A percentile compares a stretch with the other conserved stretches of the same genome.
Conservation (phyloP, 2,888 invertebrate species). For the Octonoba sinensis region DNA sequence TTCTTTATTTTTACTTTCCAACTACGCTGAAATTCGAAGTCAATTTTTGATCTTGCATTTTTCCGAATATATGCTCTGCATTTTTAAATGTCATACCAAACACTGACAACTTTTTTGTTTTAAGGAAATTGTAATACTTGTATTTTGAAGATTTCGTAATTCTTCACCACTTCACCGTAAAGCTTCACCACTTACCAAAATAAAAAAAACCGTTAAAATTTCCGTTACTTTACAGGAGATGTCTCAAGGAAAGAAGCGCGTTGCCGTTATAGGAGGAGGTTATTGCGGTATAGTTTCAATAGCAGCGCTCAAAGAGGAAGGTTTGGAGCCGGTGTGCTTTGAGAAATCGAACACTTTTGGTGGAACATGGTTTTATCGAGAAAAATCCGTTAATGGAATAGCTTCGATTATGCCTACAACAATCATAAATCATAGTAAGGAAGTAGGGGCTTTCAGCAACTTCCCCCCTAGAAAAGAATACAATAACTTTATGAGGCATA, state of each 20-base stretch:
- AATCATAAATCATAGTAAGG: conserved; percentile 71
- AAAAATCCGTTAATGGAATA: conserved; percentile 57
- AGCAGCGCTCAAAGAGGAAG: conserved; percentile 70
- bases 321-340: conserved; percentile 69
- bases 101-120: no score
- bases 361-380: conserved; percentile 70
- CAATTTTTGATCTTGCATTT: no score
- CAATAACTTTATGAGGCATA: conserved; percentile 73
- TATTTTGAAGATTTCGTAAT: no score
- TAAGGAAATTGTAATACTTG: no score
- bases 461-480: conserved; percentile 71
- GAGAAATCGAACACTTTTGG: conserved; percentile 70
- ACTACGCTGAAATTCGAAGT: no score
- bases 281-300: conserved; percentile 70
- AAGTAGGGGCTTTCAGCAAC: conserved; percentile 70
- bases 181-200: no score
- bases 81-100: no score
- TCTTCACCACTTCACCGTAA: no score
- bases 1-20: no score
- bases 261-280: conserved; percentile 71
- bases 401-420: conserved; percentile 70
- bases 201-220: no score
- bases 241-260: not conserved
- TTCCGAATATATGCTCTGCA: no score
- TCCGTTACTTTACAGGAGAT: no score